Base-by-base conservation (phyloP, 2,888 invertebrate species). In the Philereme transversata region DNA sequence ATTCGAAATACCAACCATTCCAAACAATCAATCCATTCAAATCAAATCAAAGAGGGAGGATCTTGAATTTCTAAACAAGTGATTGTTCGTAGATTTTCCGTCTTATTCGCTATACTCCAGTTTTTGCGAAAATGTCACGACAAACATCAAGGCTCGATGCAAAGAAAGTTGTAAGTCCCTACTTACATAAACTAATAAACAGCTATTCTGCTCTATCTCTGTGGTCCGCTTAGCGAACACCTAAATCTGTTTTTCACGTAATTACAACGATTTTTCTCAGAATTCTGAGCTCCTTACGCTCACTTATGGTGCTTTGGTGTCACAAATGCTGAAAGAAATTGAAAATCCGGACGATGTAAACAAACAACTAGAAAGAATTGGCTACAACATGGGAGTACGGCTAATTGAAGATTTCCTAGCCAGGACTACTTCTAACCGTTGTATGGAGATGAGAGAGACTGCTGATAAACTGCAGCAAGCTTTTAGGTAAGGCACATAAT, bases 311-410 rank as follows among this genome's bases (percentile, higher is more conserved):
- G 97, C 99, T 4, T 91, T 99, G 64, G 99, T 99, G 0, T 97
- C 99, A 4, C 99, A 99, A 92, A 95, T 99, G 93, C 90, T 99
- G 22, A 97, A 98, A 85, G 99, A 99, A 84, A 96, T 97, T 75
- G 99, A 99, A 82, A 98, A 97, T 87, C 96, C 97, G 5, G 99
- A 99, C 44, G 99, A 99, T 91, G 99, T 99, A 0, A 99, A 99
- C 84, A 98, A 98, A 79, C 99, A 99, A 79, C 88, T 99, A 62
- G 98, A 99, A 78, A 92, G 97, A 79, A 96, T 98, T 89, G 99
- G 99, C 4, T 99, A 99, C 84, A 99, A 99, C 82, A 99, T 99
- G 95, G 99, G 99, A 8, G 96, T 99, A 55, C 94, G 99, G 48
- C 90, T 99, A 44, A 99, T 99, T 65, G 99, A 99, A 91, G 99